phyloP scores from a whole-genome alignment of 2,797 vertebrate species.

The Glossophaga mutica region DNA sequence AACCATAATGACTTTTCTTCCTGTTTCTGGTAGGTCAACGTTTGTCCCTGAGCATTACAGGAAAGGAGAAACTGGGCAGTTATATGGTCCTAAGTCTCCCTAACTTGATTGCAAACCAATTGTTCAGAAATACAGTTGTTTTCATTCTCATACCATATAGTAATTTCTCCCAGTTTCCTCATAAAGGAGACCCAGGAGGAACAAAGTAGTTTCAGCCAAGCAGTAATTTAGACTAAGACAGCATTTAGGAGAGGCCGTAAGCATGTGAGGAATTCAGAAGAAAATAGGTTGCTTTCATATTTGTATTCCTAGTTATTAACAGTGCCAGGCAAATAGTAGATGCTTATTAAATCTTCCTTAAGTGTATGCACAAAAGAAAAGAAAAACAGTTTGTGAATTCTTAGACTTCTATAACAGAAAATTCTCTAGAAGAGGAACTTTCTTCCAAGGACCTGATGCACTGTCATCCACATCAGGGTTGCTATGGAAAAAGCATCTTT shows the following conservation, averaged over 20 bases:
- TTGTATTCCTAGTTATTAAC: background rate
- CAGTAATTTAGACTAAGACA: background rate
- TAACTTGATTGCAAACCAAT: background rate
- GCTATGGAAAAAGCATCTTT: background rate
- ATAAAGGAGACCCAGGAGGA: background rate
- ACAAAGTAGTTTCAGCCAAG: background rate
- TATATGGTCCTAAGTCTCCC: background rate
- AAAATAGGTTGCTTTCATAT: background rate
- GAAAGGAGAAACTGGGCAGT: background rate
- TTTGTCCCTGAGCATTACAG: background rate
- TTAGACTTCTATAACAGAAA: background rate
- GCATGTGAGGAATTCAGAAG: background rate
- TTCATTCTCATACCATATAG: background rate
- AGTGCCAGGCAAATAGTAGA: background rate
- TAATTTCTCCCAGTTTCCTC: constrained; percentile 26
- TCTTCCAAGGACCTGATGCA: background rate
- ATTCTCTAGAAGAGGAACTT: background rate
- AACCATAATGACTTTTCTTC: background rate
- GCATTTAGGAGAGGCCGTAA: background rate
- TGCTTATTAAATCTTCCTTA: background rate
- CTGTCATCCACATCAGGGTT: background rate
- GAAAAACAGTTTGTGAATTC: background rate
- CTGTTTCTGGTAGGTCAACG: background rate
- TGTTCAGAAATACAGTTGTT: background rate
- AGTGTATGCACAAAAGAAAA: background rate